Conservation (phyloP, 2,888 invertebrate species). For the Volucella zonaria region DNA sequence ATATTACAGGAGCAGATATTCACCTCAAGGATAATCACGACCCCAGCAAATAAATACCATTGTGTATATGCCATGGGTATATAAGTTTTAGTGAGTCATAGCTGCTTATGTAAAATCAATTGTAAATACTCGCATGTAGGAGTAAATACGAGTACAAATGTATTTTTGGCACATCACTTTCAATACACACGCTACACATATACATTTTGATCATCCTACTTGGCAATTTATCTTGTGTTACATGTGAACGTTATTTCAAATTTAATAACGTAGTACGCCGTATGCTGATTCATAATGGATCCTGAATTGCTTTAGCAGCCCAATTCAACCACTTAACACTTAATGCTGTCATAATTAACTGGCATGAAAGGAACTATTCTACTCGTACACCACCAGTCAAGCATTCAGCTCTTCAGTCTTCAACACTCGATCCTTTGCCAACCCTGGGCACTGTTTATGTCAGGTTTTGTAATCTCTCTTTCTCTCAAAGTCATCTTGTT, state of each 20-base stretch:
- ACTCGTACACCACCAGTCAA: not conserved
- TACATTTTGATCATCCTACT: conserved; percentile 5
- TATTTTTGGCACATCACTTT: not conserved
- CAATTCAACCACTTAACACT: conserved; percentile 65
- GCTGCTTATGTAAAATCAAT: too few species aligned
- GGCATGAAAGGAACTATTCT: conserved; percentile 25
- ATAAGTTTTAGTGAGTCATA: too few species aligned
- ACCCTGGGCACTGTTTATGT: not conserved
- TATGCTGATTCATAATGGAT: conserved; percentile 54
- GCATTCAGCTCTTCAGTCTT: not conserved
- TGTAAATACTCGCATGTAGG: not conserved
- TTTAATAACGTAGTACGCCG: conserved; percentile 22
- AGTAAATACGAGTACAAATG: too few species aligned
- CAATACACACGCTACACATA: not conserved
- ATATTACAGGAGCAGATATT: too few species aligned
- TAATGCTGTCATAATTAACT: conserved; percentile 65
- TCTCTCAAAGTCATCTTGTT: conserved; percentile 5
- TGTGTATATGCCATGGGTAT: too few species aligned
- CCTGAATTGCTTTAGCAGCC: conserved; percentile 41
- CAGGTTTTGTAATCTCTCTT: conserved; percentile 16
- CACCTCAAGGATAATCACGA: too few species aligned
- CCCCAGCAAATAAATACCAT: too few species aligned
- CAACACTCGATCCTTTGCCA: conserved; percentile 2
- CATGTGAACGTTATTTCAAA: conserved; percentile 10
- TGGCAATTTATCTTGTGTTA: conserved; percentile 18